Conservation (phyloP, 2,888 invertebrate species). For the Acleris laterana region DNA sequence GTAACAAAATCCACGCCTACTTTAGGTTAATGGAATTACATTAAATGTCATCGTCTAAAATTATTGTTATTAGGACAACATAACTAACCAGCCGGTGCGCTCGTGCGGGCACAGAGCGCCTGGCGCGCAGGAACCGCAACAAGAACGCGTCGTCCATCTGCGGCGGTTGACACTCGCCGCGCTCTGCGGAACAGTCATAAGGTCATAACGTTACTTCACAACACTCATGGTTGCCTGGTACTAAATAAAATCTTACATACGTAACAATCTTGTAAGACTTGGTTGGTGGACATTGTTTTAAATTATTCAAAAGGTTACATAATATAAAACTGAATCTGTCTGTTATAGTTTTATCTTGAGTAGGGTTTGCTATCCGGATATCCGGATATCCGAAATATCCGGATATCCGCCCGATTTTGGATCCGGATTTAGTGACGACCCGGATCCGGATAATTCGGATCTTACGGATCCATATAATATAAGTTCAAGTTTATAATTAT, state of each 20-base stretch:
- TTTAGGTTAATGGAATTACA: slow-evolving; percentile 2
- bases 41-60: slow-evolving; percentile 15
- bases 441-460: too few relatives aligned
- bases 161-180: slow-evolving; percentile 88
- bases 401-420: too few relatives aligned
- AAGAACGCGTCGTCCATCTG: slow-evolving; percentile 89
- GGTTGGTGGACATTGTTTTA: too few relatives aligned
- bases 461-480: too few relatives aligned
- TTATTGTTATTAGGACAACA: slow-evolving; percentile 32
- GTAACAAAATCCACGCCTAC: too few relatives aligned
- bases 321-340: too few relatives aligned
- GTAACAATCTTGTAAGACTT: slow-evolving; percentile 15
- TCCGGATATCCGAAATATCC: too few relatives aligned
- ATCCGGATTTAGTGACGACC: too few relatives aligned
- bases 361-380: too few relatives aligned
- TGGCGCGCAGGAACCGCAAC: slow-evolving; percentile 88
- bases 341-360: too few relatives aligned
- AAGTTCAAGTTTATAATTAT: too few relatives aligned
- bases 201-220: slow-evolving; percentile 25
- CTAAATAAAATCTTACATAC: slow-evolving; percentile 36
- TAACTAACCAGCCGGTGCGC: slow-evolving; percentile 89
- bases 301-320: too few relatives aligned
- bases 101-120: slow-evolving; percentile 87
- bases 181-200: slow-evolving; percentile 77
- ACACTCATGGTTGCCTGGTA: slow-evolving; percentile 34